phyloP scores from a whole-genome alignment of 2,113 vertebrate species.

The Apus apus region DNA sequence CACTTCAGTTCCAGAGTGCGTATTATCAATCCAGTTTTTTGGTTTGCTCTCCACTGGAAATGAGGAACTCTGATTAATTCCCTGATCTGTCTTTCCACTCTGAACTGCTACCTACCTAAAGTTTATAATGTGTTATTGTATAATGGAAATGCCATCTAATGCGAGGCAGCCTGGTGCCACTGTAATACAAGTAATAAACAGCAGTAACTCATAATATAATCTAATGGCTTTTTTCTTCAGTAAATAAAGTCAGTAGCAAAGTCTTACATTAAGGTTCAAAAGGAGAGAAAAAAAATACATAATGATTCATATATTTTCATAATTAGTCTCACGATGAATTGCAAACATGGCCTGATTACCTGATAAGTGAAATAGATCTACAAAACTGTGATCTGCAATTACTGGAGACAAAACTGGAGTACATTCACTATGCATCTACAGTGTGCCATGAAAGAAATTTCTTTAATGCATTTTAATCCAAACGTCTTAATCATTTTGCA shows the following conservation, averaged over 20 bases:
- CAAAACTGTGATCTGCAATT: background rate
- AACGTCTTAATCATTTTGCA: background rate
- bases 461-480: background rate
- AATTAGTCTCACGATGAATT: background rate
- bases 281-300: background rate
- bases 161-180: conserved; percentile 38
- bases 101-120: background rate
- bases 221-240: background rate
- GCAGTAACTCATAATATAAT: background rate
- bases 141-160: conserved; percentile 16
- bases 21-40: background rate
- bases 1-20: background rate
- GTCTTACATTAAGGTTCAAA: background rate
- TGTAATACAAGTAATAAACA: conserved; percentile 23
- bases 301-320: background rate
- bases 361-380: background rate
- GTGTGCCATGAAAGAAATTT: background rate
- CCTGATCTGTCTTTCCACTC: background rate
- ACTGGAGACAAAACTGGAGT: background rate
- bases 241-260: background rate
- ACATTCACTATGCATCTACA: background rate
- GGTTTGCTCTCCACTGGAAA: background rate
- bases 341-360: conserved; percentile 1
- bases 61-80: background rate
- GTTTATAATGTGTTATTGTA: background rate